These are phyloP conservation scores for Orussus abietinus DNA, from an alignment of 1,140 invertebrate species.

Conservation along the genomic window DNA sequence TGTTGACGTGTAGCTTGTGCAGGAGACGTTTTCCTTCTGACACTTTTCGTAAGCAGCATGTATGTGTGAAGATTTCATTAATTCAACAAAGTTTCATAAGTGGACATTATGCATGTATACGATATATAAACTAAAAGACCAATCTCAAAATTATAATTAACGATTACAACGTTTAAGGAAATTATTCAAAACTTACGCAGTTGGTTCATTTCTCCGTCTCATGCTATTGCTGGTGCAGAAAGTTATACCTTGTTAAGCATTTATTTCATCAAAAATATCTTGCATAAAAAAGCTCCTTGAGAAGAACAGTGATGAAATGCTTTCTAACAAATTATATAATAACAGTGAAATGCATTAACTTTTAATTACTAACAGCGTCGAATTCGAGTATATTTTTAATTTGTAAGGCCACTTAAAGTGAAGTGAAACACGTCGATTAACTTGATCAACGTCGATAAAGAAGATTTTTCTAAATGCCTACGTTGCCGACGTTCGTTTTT, in stretches of 20 bases:
- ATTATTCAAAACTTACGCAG: slow-evolving; percentile 53
- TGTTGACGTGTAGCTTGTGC: slow-evolving; percentile 54
- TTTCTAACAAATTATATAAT: too few relatives aligned
- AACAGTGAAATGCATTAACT: too few relatives aligned
- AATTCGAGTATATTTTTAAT: too few relatives aligned
- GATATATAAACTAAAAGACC: slow-evolving; percentile 2
- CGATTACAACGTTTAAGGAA: slow-evolving; percentile 4
- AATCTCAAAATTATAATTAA: slow-evolving; percentile 12
- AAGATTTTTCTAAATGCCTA: too few relatives aligned
- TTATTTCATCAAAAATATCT: not conserved
- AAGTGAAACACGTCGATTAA: too few relatives aligned
- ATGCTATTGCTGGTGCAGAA: slow-evolving; percentile 38
- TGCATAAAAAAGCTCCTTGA: not conserved
- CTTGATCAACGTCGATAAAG: too few relatives aligned
- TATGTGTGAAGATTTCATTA: slow-evolving; percentile 37
- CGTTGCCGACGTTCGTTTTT: too few relatives aligned
- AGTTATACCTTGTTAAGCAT: slow-evolving; percentile 5
- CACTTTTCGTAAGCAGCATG: slow-evolving; percentile 56
- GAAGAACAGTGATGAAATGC: too few relatives aligned
- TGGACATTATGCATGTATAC: not conserved
- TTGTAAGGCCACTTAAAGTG: too few relatives aligned
- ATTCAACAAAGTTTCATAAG: slow-evolving; percentile 15
- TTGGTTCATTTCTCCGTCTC: slow-evolving; percentile 53
- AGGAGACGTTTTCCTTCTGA: slow-evolving; percentile 67
- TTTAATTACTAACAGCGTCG: too few relatives aligned